Conservation (phyloP, 2,797 vertebrate genomes). For the Dipus sagitta region DNA sequence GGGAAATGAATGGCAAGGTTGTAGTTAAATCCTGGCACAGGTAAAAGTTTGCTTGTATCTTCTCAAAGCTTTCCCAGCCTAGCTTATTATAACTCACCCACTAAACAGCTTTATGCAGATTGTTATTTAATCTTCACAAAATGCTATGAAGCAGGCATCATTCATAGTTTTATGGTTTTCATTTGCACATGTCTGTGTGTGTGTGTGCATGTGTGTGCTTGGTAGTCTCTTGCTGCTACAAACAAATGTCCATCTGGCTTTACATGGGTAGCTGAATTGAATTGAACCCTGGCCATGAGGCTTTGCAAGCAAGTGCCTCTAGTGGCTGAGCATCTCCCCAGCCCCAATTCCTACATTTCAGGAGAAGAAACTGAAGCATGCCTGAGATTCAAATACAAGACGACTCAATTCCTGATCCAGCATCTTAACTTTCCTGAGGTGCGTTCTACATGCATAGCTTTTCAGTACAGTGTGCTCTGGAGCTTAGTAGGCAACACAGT, state of each 20-base stretch:
- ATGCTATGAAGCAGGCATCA: neutral
- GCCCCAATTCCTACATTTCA: conserved; percentile 7
- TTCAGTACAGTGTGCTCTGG: neutral
- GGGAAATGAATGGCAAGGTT: neutral
- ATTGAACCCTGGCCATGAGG: too few relatives aligned
- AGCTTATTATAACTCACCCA: neutral
- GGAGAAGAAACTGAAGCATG: conserved; percentile 2
- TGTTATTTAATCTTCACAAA: neutral
- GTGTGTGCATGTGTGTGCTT: too few relatives aligned
- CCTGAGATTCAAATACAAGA: neutral
- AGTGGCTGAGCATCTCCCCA: too few relatives aligned
- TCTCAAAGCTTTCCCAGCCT: neutral
- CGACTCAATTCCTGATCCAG: neutral
- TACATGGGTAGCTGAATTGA: too few relatives aligned
- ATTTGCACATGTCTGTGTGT: too few relatives aligned
- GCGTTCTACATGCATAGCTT: neutral
- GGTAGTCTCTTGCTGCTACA: too few relatives aligned
- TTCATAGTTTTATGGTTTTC: too few relatives aligned
- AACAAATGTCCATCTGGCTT: too few relatives aligned
- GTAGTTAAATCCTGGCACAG: neutral
- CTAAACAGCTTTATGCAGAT: neutral
- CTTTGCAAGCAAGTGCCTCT: too few relatives aligned
- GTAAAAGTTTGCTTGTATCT: conserved; percentile 16
- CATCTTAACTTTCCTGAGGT: neutral
- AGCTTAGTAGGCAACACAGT: neutral